These are phyloP conservation scores for Struthio camelus DNA, from an alignment of 2,113 vertebrate genomes.

Conservation along the genomic window DNA sequence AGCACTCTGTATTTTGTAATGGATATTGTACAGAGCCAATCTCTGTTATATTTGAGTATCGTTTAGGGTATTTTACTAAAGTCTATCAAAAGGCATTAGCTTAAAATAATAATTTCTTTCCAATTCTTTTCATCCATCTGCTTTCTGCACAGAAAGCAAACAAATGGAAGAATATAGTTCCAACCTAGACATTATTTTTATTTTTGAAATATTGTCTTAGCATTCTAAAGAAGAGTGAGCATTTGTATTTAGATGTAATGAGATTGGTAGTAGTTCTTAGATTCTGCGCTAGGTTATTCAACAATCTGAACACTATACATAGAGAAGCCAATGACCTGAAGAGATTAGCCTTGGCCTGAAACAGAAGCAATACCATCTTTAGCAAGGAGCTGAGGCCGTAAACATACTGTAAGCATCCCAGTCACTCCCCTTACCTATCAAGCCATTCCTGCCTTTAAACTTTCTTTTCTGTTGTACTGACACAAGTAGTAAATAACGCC, in stretches of 20 bases:
- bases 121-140: not conserved
- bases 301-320: not conserved
- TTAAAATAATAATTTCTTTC: not conserved
- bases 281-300: not conserved
- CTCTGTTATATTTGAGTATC: not conserved
- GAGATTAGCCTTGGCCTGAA: not conserved
- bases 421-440: not conserved
- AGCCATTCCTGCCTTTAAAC: not conserved
- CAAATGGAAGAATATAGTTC: not conserved
- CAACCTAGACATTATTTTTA: not conserved
- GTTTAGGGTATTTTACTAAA: not conserved
- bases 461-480: not conserved
- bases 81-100: not conserved
- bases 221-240: not conserved
- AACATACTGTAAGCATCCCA: not conserved
- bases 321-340: not conserved
- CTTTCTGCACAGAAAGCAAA: not conserved
- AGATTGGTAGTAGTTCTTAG: not conserved
- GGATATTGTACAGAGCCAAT: not conserved
- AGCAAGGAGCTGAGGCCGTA: not conserved
- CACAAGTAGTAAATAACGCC: too few species aligned
- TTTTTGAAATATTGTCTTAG: not conserved
- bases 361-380: not conserved
- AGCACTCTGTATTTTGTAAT: not conserved
- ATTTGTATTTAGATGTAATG: not conserved